These are phyloP conservation scores for Tiphia femorata DNA, from an alignment of 2,888 invertebrate genomes.

Conservation along the genomic window DNA sequence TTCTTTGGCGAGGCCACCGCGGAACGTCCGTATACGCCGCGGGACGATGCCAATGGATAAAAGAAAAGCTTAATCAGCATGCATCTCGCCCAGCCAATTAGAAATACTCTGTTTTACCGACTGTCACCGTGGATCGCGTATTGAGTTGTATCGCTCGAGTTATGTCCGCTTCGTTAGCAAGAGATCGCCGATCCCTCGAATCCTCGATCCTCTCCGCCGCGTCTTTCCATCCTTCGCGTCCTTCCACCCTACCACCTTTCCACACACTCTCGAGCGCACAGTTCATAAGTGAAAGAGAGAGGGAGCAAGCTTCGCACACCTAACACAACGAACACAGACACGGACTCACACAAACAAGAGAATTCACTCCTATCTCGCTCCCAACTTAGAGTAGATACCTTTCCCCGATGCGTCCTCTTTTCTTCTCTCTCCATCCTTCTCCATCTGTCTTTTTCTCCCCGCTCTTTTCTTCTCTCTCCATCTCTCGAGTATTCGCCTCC, in stretches of 20 bases:
- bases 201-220: constrained; percentile 23
- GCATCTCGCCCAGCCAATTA: constrained; percentile 67
- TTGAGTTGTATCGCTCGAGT: constrained; percentile 69
- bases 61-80: constrained; percentile 67
- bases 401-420: constrained; percentile 4
- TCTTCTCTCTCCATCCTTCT: constrained; percentile 1
- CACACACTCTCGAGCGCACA: too few species aligned
- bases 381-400: too few species aligned
- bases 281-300: too few species aligned
- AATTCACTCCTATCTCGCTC: too few species aligned
- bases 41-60: constrained; percentile 38
- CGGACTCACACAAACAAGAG: not conserved
- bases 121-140: constrained; percentile 65
- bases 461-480: not conserved
- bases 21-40: constrained; percentile 27
- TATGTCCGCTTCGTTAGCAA: constrained; percentile 67
- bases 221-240: constrained; percentile 9
- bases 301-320: too few species aligned
- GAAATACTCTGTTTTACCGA: constrained; percentile 68
- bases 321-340: too few species aligned
- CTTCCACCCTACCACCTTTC: constrained; percentile 2
- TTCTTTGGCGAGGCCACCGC: constrained; percentile 59
- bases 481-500: constrained; percentile 30
- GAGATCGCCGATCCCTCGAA: constrained; percentile 1
- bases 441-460: constrained; percentile 13